Evolutionary conservation across 2,113 vertebrate genomes (phyloP).

Genomic region (Cinclus mexicanus): DNA sequence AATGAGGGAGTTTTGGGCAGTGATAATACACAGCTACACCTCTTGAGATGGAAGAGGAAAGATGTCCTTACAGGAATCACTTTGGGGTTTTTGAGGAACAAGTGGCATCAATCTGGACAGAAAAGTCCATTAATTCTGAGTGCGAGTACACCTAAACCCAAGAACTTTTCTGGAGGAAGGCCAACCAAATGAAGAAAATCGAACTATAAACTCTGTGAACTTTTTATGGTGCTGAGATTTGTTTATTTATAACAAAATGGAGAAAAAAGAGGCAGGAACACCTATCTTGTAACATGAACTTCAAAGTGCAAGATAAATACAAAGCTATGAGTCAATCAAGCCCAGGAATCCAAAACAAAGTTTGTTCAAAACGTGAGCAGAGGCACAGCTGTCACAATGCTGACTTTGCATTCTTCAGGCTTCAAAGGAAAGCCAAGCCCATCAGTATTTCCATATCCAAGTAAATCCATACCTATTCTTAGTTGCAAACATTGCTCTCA

Average conservation of each 20-base stretch:
- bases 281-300: conserved; percentile 34
- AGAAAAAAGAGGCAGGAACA: background rate
- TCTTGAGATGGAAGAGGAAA: background rate
- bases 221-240: background rate
- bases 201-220: background rate
- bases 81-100: background rate
- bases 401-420: conserved; percentile 36
- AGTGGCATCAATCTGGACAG: background rate
- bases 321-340: background rate
- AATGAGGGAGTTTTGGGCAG: background rate
- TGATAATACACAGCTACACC: background rate
- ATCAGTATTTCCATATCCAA: background rate
- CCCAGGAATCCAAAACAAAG: conserved; percentile 46
- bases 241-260: conserved; percentile 16
- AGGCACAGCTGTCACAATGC: conserved; percentile 53
- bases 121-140: background rate
- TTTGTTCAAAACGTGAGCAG: conserved; percentile 54
- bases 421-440: conserved; percentile 46
- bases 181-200: background rate
- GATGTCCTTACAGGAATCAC: background rate
- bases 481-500: background rate
- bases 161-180: background rate
- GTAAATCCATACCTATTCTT: background rate
- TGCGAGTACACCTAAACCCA: background rate
- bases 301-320: conserved; percentile 19